These are phyloP conservation scores for Agrypnia vestita DNA, from an alignment of 1,140 invertebrate genomes.

Conservation along the genomic window DNA sequence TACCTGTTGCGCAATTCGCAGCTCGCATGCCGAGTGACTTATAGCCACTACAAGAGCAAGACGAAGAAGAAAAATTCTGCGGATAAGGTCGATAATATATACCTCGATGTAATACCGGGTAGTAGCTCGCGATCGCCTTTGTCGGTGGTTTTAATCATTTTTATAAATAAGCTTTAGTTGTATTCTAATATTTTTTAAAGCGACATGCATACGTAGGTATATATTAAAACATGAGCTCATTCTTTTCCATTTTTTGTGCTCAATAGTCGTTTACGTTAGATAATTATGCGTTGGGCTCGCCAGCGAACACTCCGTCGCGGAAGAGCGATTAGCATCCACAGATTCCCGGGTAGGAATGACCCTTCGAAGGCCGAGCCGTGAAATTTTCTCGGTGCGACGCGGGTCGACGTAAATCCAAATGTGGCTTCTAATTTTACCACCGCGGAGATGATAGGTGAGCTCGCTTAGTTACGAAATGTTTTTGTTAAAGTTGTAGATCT, in stretches of 20 bases:
- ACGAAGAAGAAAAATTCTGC: no score
- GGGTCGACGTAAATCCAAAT: not conserved
- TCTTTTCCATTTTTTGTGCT: not conserved
- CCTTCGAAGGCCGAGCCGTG: constrained; percentile 34
- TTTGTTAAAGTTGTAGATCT: constrained; percentile 19
- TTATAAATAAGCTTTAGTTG: no score
- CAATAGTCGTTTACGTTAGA: constrained; percentile 8
- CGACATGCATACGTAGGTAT: no score
- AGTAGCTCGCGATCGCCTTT: no score
- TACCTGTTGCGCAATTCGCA: no score
- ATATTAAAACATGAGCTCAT: constrained; percentile 7
- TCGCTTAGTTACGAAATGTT: constrained; percentile 8
- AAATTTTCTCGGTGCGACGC: no score
- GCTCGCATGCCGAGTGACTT: no score
- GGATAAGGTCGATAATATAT: no score
- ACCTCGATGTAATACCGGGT: no score
- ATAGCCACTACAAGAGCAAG: no score
- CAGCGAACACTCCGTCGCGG: constrained; percentile 10
- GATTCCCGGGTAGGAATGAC: constrained; percentile 43
- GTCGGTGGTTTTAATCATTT: no score
- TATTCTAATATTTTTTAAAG: no score
- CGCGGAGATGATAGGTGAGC: not conserved
- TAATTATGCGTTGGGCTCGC: constrained; percentile 4
- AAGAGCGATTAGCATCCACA: constrained; percentile 1
- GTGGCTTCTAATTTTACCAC: constrained; percentile 5